Percentiles rank a stretch among this genome's conserved stretches.
These are phyloP conservation scores for Anagrus nilaparvatae DNA, from an alignment of 1,140 invertebrate genomes.

Conservation along the genomic window DNA sequence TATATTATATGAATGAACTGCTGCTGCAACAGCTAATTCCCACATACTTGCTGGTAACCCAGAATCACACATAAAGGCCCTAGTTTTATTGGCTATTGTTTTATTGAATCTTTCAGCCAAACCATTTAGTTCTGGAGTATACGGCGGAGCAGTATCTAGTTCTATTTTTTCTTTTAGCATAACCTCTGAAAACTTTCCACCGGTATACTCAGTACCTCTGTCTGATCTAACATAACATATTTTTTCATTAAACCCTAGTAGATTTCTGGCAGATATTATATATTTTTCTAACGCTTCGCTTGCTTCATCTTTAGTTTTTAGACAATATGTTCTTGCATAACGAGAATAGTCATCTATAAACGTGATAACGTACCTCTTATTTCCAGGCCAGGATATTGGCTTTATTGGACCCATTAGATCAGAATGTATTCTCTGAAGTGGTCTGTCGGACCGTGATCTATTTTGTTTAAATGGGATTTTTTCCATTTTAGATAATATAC, in stretches of 20 bases:
- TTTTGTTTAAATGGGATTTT: slow-evolving; percentile 16
- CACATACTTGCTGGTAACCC: no score
- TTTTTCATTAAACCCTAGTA: slow-evolving; percentile 14
- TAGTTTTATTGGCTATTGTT: no score
- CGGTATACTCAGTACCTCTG: slow-evolving; percentile 14
- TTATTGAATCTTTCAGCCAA: no score
- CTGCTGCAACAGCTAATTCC: no score
- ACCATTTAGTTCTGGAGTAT: no score
- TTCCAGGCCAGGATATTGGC: slow-evolving; percentile 8
- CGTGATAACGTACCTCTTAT: slow-evolving; percentile 11
- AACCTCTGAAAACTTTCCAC: slow-evolving; percentile 15
- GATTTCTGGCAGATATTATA: slow-evolving; percentile 10
- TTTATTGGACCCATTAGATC: slow-evolving; percentile 18
- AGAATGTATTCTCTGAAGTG: slow-evolving; percentile 11
- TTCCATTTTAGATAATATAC: slow-evolving; percentile 18
- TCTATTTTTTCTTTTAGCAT: slow-evolving; percentile 18
- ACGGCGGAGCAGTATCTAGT: no score
- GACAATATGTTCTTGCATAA: slow-evolving; percentile 9
- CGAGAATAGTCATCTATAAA: slow-evolving; percentile 15
- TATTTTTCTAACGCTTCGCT: slow-evolving; percentile 10
- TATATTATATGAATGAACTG: no score
- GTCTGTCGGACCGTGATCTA: slow-evolving; percentile 12
- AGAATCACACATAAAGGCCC: no score
- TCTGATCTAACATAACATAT: slow-evolving; percentile 17
- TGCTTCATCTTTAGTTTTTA: slow-evolving; percentile 13